Evolutionary conservation across 2,797 vertebrate species (phyloP).

Genomic region (Darevskia nairensis): DNA sequence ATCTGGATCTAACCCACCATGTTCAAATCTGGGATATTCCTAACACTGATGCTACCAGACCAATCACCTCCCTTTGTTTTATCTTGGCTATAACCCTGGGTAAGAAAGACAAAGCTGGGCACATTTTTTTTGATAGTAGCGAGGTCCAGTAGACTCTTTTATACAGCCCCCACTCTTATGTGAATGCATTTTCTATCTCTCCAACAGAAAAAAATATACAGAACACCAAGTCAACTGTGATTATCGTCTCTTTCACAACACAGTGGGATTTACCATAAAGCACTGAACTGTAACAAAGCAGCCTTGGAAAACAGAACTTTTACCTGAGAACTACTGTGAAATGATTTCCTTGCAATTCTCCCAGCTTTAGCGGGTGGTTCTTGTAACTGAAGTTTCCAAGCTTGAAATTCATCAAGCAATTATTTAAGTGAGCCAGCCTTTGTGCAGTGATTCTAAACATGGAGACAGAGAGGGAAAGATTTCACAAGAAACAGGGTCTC

Average conservation of each 20-base stretch:
- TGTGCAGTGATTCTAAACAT: slow-evolving; percentile 92
- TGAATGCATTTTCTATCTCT: not conserved
- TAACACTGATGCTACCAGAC: not conserved
- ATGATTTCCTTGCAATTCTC: slow-evolving; percentile 96
- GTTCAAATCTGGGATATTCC: not conserved
- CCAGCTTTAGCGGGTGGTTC: slow-evolving; percentile 93
- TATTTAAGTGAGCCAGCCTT: slow-evolving; percentile 94
- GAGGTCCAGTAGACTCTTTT: not conserved
- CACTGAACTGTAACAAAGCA: not conserved
- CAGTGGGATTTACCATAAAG: not conserved
- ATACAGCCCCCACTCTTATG: not conserved
- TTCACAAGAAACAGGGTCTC: slow-evolving; percentile 9
- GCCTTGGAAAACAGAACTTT: not conserved
- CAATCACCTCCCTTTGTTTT: not conserved
- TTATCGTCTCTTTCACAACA: not conserved
- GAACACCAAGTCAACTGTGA: not conserved
- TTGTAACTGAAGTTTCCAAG: slow-evolving; percentile 97
- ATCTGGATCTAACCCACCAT: not conserved
- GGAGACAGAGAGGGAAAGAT: slow-evolving; percentile 1
- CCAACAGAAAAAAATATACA: not conserved
- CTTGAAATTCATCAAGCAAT: slow-evolving; percentile 97
- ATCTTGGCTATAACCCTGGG: not conserved
- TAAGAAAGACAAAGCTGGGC: not conserved
- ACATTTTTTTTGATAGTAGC: not conserved
- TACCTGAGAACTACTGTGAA: slow-evolving; percentile 98